Percentiles rank a stretch among this genome's conserved stretches.
These are phyloP conservation scores for Drosophila pullipes DNA, from an alignment of 2,888 invertebrate genomes.

Conservation along the genomic window DNA sequence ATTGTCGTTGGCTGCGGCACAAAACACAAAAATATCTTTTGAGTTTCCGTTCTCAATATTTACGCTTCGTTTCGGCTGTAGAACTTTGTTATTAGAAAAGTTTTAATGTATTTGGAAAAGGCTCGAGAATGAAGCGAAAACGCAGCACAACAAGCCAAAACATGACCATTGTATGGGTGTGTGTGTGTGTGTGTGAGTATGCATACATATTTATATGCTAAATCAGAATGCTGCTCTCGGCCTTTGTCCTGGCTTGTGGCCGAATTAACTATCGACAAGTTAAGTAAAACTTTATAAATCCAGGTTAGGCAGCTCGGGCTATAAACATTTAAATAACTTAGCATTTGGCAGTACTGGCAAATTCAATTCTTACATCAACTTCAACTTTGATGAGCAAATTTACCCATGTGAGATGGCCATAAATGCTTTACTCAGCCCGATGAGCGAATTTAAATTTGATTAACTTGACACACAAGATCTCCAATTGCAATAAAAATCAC, in stretches of 20 bases:
- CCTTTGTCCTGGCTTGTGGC: constrained; percentile 2
- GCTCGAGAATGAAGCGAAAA: constrained; percentile 44
- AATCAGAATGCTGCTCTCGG: constrained; percentile 4
- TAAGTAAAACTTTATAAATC: constrained; percentile 9
- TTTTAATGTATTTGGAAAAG: constrained; percentile 76
- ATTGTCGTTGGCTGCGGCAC: constrained; percentile 22
- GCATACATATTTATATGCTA: constrained; percentile 24
- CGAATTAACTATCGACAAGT: constrained; percentile 34
- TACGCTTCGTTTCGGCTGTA: constrained; percentile 67
- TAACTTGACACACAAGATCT: background rate
- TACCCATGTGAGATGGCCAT: background rate
- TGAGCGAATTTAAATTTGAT: constrained; percentile 46
- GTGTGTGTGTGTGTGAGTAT: background rate
- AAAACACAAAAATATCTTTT: constrained; percentile 46
- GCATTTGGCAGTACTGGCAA: background rate
- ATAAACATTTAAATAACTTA: constrained; percentile 1
- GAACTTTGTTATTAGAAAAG: constrained; percentile 83
- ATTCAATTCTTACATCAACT: background rate
- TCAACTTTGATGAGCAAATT: background rate
- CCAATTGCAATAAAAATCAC: too few relatives aligned
- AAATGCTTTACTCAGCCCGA: constrained; percentile 13
- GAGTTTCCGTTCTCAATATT: constrained; percentile 68
- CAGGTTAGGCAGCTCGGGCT: background rate
- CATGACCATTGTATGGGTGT: constrained; percentile 1
- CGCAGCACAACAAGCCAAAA: constrained; percentile 9